Evolutionary conservation across 2,888 invertebrate species (phyloP), one percentile per base, ranked within the genome.

Genomic region (Ophion ellenae): DNA sequence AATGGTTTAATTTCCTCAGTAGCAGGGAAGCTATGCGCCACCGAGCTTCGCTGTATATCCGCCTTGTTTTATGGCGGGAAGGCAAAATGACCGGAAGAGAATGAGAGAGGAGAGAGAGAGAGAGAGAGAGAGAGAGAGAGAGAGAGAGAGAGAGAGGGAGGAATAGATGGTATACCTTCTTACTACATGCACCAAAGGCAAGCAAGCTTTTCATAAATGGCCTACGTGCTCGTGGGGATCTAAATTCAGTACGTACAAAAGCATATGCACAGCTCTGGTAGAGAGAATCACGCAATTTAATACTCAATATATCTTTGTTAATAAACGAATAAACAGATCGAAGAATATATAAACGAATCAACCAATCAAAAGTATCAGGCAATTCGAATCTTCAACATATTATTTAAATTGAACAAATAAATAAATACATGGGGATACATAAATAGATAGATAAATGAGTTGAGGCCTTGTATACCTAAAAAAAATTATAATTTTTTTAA

Each of bases 1-100:
- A 89, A 89, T 87, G 87, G 87, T 89, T 90, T 91, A 90, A 90
- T 90, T 91, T 90, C 88, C 88, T 87, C 79, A 81, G 86, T 69
- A 86, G 86, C 87, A 87, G 87, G 89, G 85, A 84, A 32, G n/a
- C n/a, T 11, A 10, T 45, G 47, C 66, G 61, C 76, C 67, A 69
- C 70, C 75, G 75, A 70, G 70, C 14, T 36, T 66, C 57, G 82
- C 80, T 20, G 61, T 61, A 61, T 86, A 87, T 87, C 86, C 80
- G 84, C 79, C 78, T 69, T 80, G 83, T 88, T 86, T 89, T 81
- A 81, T 66, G 57, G 77, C 67, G 53, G 36, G 57, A 67, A 82
- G 85, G 5, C 70, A 74, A 78, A 45, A 66, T 66, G 45, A 17
- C 57, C 28, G 47, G 36, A 78, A 75, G 66, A 53, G 24, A 24